Evolutionary conservation across 2,113 vertebrate species (phyloP), one percentile per base, ranked within the genome.

Genomic region (Poecile atricapillus): DNA sequence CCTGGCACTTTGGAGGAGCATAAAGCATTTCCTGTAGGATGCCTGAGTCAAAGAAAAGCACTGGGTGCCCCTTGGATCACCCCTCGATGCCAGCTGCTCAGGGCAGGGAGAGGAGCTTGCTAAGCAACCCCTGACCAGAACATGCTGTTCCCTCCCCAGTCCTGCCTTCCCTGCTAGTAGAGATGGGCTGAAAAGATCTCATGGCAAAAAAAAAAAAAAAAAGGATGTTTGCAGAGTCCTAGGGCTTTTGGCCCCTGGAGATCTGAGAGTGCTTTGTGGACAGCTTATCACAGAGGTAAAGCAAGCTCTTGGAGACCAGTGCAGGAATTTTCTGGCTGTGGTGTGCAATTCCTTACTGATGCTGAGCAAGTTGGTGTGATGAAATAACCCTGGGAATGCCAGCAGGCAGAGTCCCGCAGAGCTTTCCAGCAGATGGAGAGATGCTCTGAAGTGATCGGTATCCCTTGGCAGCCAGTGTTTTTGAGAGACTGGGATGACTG

Each of bases 1-100:
- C 75, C 71, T 15, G 20, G 88, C 50, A 13, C 79, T 97, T 74
- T 11, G 13, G 62, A 94, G 83, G 84, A 86, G 73, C 93, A 95
- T 94, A 96, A 97, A 97, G 78, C 86, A 70, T 92, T 97, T 96
- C 93, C 95, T 90, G 93, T 14, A 49, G 84, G 84, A 84, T 5
- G 63, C 39, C 55, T 3, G 69, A 96, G 93, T 86, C 95, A 95
- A 93, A 93, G 86, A 87, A 91, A 90, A 95, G 81, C 91, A 70
- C 71, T 86, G 87, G 88, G 83, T 96, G 94, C 90, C 96, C 90
- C 89, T 96, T 96, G 94, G 94, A 97, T 97, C 96, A 94, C 86
- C 95, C 55, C 87, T 62, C 7, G 0, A 46, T 96, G 94, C 92
- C 90, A 88, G 84, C 62, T 12, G 20, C 93, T 93, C 49, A 17